Percentiles rank a stretch among this genome's conserved stretches.
Conservation (phyloP, 2,888 invertebrate species). For the Lasioglossum figueresi region DNA sequence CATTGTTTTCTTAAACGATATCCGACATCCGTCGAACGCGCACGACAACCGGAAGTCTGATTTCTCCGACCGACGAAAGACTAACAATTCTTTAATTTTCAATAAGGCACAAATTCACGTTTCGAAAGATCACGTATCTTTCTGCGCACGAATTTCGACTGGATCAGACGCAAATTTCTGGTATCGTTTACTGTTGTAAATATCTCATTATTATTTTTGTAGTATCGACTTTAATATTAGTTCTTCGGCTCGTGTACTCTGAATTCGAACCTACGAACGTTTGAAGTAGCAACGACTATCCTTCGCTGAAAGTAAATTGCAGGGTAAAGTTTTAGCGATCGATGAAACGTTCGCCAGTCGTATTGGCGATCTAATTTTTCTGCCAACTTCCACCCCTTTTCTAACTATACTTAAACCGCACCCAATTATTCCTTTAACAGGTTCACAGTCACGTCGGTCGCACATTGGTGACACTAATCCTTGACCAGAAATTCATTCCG, state of each 20-base stretch:
- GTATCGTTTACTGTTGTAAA: background rate
- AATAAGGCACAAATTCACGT: constrained; percentile 57
- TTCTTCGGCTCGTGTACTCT: constrained; percentile 29
- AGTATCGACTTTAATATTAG: background rate
- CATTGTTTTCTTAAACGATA: background rate
- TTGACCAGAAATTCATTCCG: background rate
- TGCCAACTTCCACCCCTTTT: background rate
- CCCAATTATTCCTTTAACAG: constrained; percentile 22
- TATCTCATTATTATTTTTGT: background rate
- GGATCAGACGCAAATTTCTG: constrained; percentile 43
- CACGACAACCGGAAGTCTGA: background rate
- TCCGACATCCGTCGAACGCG: background rate
- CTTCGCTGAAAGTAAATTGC: constrained; percentile 30
- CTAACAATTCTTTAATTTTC: constrained; percentile 33
- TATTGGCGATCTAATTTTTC: constrained; percentile 25
- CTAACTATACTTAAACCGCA: background rate
- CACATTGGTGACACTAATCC: background rate
- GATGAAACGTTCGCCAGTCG: constrained; percentile 23
- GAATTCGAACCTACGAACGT: constrained; percentile 1
- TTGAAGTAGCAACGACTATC: constrained; percentile 21
- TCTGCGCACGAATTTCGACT: constrained; percentile 47
- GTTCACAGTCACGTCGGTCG: background rate
- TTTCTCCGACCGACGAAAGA: constrained; percentile 9
- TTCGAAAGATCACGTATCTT: constrained; percentile 38
- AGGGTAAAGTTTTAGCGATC: constrained; percentile 38